Conservation (phyloP, 1,140 invertebrate genomes). For the Nephotettix cincticeps region DNA sequence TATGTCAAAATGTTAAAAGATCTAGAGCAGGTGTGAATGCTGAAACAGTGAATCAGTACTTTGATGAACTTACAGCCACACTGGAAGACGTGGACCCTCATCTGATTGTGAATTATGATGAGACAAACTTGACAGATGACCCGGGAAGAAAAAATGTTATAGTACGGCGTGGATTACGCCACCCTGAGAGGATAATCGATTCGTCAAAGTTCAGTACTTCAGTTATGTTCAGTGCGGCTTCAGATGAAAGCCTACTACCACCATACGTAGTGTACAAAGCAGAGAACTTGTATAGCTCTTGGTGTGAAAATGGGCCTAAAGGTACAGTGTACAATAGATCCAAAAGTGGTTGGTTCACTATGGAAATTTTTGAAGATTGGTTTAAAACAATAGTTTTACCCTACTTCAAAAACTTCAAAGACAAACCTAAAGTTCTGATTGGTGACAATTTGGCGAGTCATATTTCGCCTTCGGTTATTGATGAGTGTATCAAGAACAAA, state of each 20-base stretch:
- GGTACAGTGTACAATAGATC: conserved; percentile 43
- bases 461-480: conserved; percentile 43
- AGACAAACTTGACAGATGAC: conserved; percentile 49
- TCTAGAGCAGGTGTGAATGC: conserved; percentile 26
- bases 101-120: conserved; percentile 49
- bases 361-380: conserved; percentile 45
- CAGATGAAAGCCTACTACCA: conserved; percentile 37
- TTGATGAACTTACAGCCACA: conserved; percentile 39
- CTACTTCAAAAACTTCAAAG: conserved; percentile 36
- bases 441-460: conserved; percentile 48
- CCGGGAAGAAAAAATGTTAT: conserved; percentile 44
- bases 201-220: conserved; percentile 27
- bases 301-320: conserved; percentile 42
- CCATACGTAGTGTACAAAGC: conserved; percentile 46
- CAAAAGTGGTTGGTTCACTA: conserved; percentile 44
- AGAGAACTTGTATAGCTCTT: conserved; percentile 43
- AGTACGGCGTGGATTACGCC: conserved; percentile 39
- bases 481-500: conserved; percentile 43
- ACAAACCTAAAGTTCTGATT: conserved; percentile 38
- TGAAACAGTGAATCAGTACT: conserved; percentile 40
- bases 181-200: conserved; percentile 27
- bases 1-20: conserved; percentile 31
- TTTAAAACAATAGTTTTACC: conserved; percentile 41
- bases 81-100: conserved; percentile 42
- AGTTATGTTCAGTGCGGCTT: conserved; percentile 30